Base-by-base conservation (phyloP, 1,140 invertebrate genomes). In the Halictus rubicundus region DNA sequence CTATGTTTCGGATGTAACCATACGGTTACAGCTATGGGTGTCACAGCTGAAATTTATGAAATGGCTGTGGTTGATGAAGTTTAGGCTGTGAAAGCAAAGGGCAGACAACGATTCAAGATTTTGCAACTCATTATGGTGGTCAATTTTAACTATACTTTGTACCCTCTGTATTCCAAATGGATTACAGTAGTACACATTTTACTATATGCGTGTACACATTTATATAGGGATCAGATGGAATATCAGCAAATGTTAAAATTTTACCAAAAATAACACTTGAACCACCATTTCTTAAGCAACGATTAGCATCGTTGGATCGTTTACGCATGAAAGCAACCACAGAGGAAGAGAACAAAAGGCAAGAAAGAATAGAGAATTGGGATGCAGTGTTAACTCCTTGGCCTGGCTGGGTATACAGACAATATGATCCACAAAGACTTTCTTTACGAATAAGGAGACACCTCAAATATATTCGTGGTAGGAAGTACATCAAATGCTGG, bases 11-110 rank as follows among this genome's bases (percentile, higher is more conserved):
- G 83, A 68, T 39, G 82, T 78, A 77, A 87, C 27, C 86, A 88
- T 39, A 68, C 83, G 57, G 80, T 84, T 52, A 21, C 19, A 42
- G 57, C 78, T 49, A 90, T 96, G 75, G 95, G 96, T 25, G 96
- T 95, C 37, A 96, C 95, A n/a, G 96, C 95, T n/a, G 96, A 96
- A 90, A 95, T 96, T 42, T 95, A 95, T 81, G 95, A 95, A 73
- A 32, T 32, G 32, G 32, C 32, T 32, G 94, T 94, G 54, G 57
- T 63, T 68, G 54, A 82, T 82, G 42, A 87, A 61, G 91, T 89
- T 46, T 93, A 94, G 77, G 86, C 89, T 49, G 92, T 94, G 16
- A 95, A 96, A 90, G 95, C 95, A 5, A 95, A 94, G 89, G 96
- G 95, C 32, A 88, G 95, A 60, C 95, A 96, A 81, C 90, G 96